A percentile compares a stretch with the other conserved stretches of the same genome.
These are phyloP conservation scores for Agrochola litura DNA, from an alignment of 2,888 invertebrate species.

Conservation along the genomic window DNA sequence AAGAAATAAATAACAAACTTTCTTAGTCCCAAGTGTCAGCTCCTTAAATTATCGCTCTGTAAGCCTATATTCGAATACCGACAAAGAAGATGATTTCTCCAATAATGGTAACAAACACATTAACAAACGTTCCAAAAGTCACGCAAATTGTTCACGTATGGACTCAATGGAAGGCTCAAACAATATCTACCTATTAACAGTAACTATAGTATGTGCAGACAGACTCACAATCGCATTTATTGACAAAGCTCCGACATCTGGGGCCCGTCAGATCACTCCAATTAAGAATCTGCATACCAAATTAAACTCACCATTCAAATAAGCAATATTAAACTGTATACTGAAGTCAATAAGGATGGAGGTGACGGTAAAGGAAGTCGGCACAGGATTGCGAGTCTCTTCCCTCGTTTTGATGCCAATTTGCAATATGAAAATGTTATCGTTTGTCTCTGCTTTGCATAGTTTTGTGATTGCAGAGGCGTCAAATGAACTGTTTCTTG, in stretches of 20 bases:
- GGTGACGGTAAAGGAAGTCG: slow-evolving; percentile 24
- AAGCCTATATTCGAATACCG: neutral
- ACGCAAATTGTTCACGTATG: slow-evolving; percentile 54
- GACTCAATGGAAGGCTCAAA: slow-evolving; percentile 71
- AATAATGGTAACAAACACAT: neutral
- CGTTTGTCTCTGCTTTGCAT: slow-evolving; percentile 62
- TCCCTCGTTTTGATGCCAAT: slow-evolving; percentile 74
- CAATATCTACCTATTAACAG: slow-evolving; percentile 71
- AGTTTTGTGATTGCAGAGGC: slow-evolving; percentile 35
- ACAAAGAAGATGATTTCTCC: neutral
- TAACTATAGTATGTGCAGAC: slow-evolving; percentile 54
- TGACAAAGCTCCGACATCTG: slow-evolving; percentile 81
- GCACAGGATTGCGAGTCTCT: slow-evolving; percentile 56
- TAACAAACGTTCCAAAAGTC: neutral
- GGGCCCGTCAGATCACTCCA: slow-evolving; percentile 78
- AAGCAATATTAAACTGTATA: slow-evolving; percentile 62
- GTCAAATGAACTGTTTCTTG: slow-evolving; percentile 21
- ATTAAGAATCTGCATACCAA: slow-evolving; percentile 75
- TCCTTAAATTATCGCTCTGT: neutral
- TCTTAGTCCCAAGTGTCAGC: neutral
- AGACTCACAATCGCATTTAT: slow-evolving; percentile 79
- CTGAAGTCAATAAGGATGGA: slow-evolving; percentile 38
- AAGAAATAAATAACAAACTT: no score
- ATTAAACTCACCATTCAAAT: slow-evolving; percentile 35
- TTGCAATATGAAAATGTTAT: slow-evolving; percentile 74